phyloP scores from a whole-genome alignment of 2,113 vertebrate genomes.

The Illadopsis cleaveri region DNA sequence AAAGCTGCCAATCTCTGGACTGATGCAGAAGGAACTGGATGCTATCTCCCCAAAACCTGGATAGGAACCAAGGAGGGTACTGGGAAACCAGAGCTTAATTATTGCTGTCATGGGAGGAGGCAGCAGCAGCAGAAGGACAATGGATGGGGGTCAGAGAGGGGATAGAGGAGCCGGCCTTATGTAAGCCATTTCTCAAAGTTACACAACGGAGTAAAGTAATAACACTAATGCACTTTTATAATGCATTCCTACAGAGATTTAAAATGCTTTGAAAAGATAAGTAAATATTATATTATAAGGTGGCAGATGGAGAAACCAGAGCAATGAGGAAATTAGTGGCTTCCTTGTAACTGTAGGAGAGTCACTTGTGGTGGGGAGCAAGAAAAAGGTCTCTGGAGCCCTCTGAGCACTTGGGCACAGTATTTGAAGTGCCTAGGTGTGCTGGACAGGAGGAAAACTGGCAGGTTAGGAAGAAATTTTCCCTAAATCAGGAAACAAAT shows the following conservation, averaged over 20 bases:
- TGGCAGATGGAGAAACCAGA: background rate
- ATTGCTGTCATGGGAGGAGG: background rate
- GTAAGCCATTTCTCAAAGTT: slow-evolving; percentile 20
- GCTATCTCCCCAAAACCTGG: background rate
- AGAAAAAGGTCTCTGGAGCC: background rate
- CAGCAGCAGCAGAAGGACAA: background rate
- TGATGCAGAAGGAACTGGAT: background rate
- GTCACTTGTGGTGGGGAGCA: background rate
- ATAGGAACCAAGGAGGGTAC: background rate
- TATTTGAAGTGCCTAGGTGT: background rate
- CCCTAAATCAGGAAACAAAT: background rate
- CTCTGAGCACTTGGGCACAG: background rate
- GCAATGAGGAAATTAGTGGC: background rate
- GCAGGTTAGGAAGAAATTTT: background rate
- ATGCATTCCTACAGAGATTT: slow-evolving; percentile 34
- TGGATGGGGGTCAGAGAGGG: background rate
- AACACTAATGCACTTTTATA: slow-evolving; percentile 24
- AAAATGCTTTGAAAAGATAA: slow-evolving; percentile 34
- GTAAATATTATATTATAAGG: slow-evolving; percentile 22
- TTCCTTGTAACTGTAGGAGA: background rate
- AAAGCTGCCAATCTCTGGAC: background rate
- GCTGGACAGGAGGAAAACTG: background rate
- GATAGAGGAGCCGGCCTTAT: background rate
- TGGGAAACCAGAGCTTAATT: slow-evolving; percentile 5
- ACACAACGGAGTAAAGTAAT: slow-evolving; percentile 19